Evolutionary conservation across 2,797 vertebrate species (phyloP).

Genomic region (Cephalopachus bancanus): DNA sequence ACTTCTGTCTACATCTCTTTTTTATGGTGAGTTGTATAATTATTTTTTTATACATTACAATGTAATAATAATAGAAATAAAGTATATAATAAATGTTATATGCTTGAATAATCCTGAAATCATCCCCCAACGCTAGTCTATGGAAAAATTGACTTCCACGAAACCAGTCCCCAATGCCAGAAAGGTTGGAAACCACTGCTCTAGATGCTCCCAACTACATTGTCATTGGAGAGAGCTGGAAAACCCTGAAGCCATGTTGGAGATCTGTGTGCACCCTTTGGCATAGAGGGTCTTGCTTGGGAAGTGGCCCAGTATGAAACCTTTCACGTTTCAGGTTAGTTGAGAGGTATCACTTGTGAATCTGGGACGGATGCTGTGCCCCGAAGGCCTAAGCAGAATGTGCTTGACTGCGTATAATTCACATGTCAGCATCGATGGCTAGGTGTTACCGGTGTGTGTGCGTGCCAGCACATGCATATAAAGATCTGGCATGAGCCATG

Average conservation of each 20-base stretch:
- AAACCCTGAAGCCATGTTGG: rapidly evolving
- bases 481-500: not conserved
- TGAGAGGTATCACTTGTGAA: not conserved
- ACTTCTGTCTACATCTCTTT: too few species aligned
- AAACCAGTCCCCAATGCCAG: too few species aligned
- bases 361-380: not conserved
- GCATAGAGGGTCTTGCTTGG: not conserved
- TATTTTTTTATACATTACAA: too few species aligned
- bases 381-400: not conserved
- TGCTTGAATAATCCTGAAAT: too few species aligned
- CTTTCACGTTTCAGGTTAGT: not conserved
- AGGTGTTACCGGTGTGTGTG: not conserved
- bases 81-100: too few species aligned
- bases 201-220: not conserved
- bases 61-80: too few species aligned
- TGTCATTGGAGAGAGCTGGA: not conserved
- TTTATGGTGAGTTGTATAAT: too few species aligned
- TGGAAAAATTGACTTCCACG: too few species aligned
- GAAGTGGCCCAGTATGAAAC: too few species aligned
- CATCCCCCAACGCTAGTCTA: too few species aligned
- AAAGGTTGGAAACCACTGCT: too few species aligned
- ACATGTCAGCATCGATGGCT: not conserved
- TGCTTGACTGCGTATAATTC: not conserved
- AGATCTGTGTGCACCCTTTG: not conserved
- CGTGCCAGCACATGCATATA: not conserved